Evolutionary conservation across 92 coral and sea anemone species (phyloP).

Genomic region (Palythoa caribaeorum): DNA sequence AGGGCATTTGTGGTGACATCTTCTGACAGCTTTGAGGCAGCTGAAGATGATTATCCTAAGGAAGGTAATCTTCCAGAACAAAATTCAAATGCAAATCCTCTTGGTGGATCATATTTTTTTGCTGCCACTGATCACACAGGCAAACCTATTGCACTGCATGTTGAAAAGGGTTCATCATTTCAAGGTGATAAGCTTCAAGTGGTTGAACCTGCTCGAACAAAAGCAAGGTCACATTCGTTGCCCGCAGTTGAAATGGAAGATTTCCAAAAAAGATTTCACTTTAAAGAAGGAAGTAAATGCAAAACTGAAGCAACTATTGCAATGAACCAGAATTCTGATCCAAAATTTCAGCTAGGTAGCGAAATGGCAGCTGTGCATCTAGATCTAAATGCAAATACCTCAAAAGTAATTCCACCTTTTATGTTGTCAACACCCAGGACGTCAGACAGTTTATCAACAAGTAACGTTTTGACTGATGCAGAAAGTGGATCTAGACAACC

Average conservation of each 20-base stretch:
- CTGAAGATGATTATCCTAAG: conserved; percentile 60
- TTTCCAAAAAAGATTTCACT: conserved; percentile 34
- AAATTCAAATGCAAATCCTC: conserved; percentile 25
- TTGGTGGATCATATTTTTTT: conserved; percentile 84
- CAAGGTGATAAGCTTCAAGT: conserved; percentile 74
- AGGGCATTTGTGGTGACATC: conserved; percentile 83
- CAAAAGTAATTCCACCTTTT: conserved; percentile 73
- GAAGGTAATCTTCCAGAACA: conserved; percentile 34
- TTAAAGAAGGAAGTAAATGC: conserved; percentile 21
- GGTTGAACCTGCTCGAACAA: conserved; percentile 64
- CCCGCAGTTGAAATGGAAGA: conserved; percentile 74
- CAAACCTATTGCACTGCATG: conserved; percentile 83
- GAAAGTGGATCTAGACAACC: conserved; percentile 90
- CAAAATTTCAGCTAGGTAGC: conserved; percentile 56
- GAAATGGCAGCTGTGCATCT: conserved; percentile 53
- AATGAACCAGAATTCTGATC: conserved; percentile 45
- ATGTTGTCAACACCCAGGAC: conserved; percentile 81
- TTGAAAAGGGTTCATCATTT: conserved; percentile 76
- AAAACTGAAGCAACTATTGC: conserved; percentile 61
- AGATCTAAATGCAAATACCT: conserved; percentile 35
- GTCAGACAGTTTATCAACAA: conserved; percentile 79
- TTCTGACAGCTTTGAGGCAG: conserved; percentile 55
- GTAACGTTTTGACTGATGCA: conserved; percentile 75
- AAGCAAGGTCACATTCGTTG: conserved; percentile 76
- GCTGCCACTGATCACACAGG: conserved; percentile 91